Percentiles rank a stretch among this genome's conserved stretches.
phyloP scores from a whole-genome alignment of 2,113 vertebrate genomes.

The Diglossa brunneiventris region DNA sequence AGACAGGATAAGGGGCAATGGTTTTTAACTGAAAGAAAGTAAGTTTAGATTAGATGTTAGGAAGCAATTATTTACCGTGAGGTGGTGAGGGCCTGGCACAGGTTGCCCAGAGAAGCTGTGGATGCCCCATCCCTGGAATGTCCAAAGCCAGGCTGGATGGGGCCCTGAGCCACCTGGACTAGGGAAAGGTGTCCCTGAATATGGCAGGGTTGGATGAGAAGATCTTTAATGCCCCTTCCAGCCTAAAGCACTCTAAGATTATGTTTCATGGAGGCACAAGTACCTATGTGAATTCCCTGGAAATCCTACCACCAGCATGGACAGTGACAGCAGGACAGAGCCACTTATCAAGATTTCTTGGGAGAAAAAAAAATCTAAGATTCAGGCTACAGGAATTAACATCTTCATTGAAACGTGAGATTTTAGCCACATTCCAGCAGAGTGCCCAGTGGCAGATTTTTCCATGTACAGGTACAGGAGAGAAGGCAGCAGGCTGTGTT shows the following conservation, averaged over 20 bases:
- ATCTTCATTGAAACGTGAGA: not conserved
- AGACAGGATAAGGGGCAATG: not conserved
- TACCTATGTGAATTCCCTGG: not conserved
- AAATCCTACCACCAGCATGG: not conserved
- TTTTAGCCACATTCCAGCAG: not conserved
- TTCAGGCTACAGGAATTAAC: accelerated
- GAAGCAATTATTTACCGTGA: not conserved
- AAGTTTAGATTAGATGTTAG: not conserved
- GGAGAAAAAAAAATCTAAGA: not conserved
- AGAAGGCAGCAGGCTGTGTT: accelerated
- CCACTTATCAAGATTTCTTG: not conserved
- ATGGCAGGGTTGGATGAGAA: no score
- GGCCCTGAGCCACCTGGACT: accelerated
- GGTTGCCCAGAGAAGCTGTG: not conserved
- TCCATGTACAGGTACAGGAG: accelerated
- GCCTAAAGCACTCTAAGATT: not conserved
- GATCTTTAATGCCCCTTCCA: not conserved
- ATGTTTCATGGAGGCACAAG: accelerated
- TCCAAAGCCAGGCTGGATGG: not conserved
- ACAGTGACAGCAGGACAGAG: not conserved
- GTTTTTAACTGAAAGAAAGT: not conserved
- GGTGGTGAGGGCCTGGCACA: not conserved
- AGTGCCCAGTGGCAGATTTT: not conserved
- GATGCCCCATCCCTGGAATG: not conserved
- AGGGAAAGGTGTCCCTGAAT: not conserved